A percentile compares a stretch with the other conserved stretches of the same genome.
These are phyloP conservation scores for Corythornis cristatus DNA, from an alignment of 2,113 vertebrate genomes.

Conservation along the genomic window DNA sequence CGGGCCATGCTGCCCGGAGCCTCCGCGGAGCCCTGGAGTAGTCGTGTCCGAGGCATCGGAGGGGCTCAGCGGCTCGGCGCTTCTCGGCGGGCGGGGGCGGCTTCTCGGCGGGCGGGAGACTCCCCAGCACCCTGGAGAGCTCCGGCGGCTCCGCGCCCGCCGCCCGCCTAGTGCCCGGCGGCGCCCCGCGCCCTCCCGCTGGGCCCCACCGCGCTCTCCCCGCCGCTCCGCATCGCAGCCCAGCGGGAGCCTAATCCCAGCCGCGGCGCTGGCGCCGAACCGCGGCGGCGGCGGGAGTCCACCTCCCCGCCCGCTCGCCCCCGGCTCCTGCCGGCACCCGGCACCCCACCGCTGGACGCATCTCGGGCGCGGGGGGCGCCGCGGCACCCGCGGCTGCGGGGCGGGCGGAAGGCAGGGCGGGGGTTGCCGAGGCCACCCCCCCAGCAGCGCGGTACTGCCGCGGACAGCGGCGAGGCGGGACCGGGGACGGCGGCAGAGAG, in stretches of 20 bases:
- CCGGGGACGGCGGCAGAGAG: not conserved
- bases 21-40: not conserved
- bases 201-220: not conserved
- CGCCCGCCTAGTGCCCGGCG: not conserved
- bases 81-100: not conserved
- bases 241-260: not conserved
- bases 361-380: not conserved
- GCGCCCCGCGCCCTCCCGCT: not conserved
- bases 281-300: not conserved
- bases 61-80: not conserved
- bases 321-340: not conserved
- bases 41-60: slow-evolving; percentile 21
- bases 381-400: too few relatives aligned
- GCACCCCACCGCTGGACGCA: not conserved
- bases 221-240: not conserved
- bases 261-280: not conserved
- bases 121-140: slow-evolving; percentile 70
- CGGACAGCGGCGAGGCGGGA: not conserved
- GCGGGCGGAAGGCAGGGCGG: not conserved
- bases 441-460: not conserved
- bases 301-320: not conserved
- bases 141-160: slow-evolving; percentile 11
- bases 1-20: slow-evolving; percentile 65
- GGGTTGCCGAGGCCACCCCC: not conserved
- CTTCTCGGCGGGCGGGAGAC: not conserved